phyloP scores from a whole-genome alignment of 2,797 vertebrate genomes.

The Selene dorsalis region DNA sequence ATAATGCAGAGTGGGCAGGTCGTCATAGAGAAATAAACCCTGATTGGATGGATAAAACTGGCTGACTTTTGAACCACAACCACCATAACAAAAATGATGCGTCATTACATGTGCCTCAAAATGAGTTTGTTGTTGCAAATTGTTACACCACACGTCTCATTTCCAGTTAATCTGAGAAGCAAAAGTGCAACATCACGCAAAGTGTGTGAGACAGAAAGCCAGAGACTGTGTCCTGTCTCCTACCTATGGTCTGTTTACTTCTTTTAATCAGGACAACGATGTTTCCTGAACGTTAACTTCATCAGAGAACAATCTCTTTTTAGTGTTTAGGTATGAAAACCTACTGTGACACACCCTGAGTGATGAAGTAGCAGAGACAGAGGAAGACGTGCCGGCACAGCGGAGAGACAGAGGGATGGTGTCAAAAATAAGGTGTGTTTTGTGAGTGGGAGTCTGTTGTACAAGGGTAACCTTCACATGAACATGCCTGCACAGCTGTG shows the following conservation, averaged over 20 bases:
- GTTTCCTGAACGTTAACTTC: background rate
- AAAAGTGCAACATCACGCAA: no score
- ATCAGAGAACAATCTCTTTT: background rate
- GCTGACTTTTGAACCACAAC: no score
- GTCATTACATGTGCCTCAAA: no score
- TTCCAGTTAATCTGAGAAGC: no score
- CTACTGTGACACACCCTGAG: background rate
- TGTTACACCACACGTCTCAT: no score
- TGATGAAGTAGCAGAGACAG: background rate
- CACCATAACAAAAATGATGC: no score
- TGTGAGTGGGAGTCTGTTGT: conserved; percentile 45
- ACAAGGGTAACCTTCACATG: conserved; percentile 65
- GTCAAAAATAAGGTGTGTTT: conserved; percentile 44
- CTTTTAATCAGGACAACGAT: background rate
- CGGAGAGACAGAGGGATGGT: conserved; percentile 1
- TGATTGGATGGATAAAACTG: no score
- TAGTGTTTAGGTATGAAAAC: background rate
- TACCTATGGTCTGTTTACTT: background rate
- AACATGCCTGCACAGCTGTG: conserved; percentile 65
- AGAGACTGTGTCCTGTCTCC: background rate
- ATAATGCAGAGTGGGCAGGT: no score
- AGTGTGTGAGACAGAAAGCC: no score
- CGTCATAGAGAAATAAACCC: no score
- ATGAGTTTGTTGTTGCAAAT: background rate
- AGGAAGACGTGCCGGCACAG: background rate